Evolutionary conservation across 2,113 vertebrate species (phyloP), one percentile per base, ranked within the genome.

Genomic region (Helogale parvula): DNA sequence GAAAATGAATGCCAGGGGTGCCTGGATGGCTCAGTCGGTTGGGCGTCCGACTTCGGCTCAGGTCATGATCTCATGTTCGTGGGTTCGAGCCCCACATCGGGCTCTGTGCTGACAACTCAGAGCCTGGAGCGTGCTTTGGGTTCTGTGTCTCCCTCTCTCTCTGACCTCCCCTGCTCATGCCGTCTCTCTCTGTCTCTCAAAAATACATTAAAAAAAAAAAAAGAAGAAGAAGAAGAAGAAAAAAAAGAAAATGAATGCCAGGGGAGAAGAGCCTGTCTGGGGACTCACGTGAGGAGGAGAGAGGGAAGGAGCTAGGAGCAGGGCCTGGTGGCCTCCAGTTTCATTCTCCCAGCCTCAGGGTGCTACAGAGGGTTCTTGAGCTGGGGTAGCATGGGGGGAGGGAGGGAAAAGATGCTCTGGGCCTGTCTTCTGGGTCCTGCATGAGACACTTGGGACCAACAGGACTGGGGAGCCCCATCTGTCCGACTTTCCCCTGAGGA

Each of bases 341-440:
- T 85, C 23, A 29, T 45, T 84, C 54, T 91, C 31, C 72, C 15
- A 38, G 65, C 6, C 29, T 21, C 16, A 21, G 35, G 79, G 7
- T 11, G 31, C 10, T 45, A 60, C 47, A 38, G 54, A 31, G 74
- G 60, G 45, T 19, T 83, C 95, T 74, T 63, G 68, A 63, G 25
- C 1, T 10, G 41, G 41, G 41, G 29, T 3, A 0, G 50, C 76
- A 10, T n/a, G 1, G 0, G 9, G 2, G 17, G 0, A 14, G 1
- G 25, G 54, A 86, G 8, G n/a, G 57, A 41, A 72, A 38, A 16
- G 21, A 74, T 68, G 41, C 21, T 52, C 29, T 88, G 41, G 47
- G 66, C 31, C 11, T 52, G n/a, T 2, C 41, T 85, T 52, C 66
- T 60, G 86, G 33, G 63, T 60, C 50, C 21, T 76, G 35, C 33